Conservation (phyloP, 2,113 vertebrate species). For the Ameiurus melas region DNA sequence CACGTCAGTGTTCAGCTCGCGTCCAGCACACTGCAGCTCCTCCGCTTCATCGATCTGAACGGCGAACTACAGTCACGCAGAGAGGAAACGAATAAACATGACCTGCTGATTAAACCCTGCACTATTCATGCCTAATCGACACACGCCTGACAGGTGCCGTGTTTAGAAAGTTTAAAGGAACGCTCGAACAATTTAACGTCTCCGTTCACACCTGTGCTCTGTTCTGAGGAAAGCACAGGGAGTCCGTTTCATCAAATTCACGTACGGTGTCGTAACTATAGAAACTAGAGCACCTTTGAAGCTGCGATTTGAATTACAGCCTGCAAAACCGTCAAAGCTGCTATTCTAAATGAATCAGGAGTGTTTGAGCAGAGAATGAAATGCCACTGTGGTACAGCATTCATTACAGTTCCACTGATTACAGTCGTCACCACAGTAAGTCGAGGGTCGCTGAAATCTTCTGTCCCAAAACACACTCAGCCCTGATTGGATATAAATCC, state of each 20-base stretch:
- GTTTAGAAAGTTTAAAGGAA: neutral
- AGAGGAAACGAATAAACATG: neutral
- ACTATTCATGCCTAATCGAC: neutral
- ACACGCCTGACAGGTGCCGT: neutral
- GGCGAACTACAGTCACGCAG: constrained; percentile 75
- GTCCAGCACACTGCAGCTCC: constrained; percentile 71
- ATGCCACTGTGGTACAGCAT: neutral
- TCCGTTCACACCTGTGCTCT: neutral
- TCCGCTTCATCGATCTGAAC: constrained; percentile 81
- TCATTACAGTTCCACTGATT: neutral
- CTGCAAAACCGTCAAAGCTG: neutral
- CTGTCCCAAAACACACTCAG: neutral
- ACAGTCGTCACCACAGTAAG: neutral
- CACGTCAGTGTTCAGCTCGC: constrained; percentile 67
- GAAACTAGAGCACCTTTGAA: neutral
- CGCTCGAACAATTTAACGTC: neutral
- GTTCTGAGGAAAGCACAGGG: neutral
- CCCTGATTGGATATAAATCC: neutral
- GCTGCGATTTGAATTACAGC: neutral
- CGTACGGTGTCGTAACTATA: neutral
- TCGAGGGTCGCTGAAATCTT: neutral
- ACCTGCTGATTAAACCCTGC: neutral
- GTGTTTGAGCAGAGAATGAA: neutral
- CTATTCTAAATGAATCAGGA: neutral
- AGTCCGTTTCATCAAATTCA: neutral